Conservation (phyloP, 2,888 invertebrate genomes). For the Agriopis leucophaearia region DNA sequence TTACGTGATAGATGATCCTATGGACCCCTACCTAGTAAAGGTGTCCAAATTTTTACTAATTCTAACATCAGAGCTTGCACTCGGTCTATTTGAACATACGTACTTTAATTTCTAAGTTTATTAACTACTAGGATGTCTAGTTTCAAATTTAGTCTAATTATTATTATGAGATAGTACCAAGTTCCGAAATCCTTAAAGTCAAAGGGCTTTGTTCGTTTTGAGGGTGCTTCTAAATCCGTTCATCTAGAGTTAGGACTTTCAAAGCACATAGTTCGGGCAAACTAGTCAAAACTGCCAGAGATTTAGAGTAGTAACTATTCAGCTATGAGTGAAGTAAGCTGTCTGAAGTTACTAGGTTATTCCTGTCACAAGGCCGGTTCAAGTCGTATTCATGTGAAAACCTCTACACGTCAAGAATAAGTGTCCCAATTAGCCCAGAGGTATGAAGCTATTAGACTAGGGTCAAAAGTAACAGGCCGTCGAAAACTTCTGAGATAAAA, state of each 20-base stretch:
- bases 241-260: slow-evolving; percentile 34
- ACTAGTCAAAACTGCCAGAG: slow-evolving; percentile 58
- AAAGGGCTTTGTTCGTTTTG: slow-evolving; percentile 33
- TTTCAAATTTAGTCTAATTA: no score
- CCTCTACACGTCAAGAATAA: not conserved
- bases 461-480: no score
- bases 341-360: slow-evolving; percentile 41
- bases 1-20: no score
- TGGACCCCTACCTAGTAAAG: no score
- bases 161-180: not conserved
- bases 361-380: not conserved
- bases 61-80: no score
- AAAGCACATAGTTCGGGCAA: slow-evolving; percentile 56
- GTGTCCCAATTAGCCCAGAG: no score
- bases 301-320: slow-evolving; percentile 62
- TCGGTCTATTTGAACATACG: no score
- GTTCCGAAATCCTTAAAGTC: slow-evolving; percentile 29
- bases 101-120: no score
- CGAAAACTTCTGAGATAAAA: no score
- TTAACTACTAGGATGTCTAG: no score
- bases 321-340: slow-evolving; percentile 49
- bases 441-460: no score
- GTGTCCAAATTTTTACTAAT: no score
- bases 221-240: slow-evolving; percentile 36
- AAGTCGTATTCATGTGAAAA: not conserved